Evolutionary conservation across 2,113 vertebrate genomes (phyloP).

Genomic region (Apodemus sylvaticus): DNA sequence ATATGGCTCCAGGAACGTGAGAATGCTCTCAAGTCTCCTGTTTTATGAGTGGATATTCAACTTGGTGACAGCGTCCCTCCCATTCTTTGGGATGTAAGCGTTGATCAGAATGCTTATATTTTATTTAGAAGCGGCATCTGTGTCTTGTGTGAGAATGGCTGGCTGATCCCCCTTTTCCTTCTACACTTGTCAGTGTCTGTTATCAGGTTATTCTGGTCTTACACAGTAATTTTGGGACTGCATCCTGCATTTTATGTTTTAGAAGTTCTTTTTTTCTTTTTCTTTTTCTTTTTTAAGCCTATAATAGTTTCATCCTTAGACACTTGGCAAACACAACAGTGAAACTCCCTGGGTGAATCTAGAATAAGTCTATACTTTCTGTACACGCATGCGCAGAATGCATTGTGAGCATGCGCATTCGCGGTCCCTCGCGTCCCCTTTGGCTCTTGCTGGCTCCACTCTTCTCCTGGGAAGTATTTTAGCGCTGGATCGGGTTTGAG

Average conservation of each 20-base stretch:
- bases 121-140: slow-evolving; percentile 25
- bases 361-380: neutral
- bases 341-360: neutral
- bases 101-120: slow-evolving; percentile 27
- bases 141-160: neutral
- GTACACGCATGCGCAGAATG: neutral
- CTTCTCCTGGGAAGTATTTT: neutral
- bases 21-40: neutral
- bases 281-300: neutral
- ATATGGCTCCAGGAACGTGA: neutral
- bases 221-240: neutral
- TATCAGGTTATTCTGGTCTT: slow-evolving; percentile 14
- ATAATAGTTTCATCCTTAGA: slow-evolving; percentile 49
- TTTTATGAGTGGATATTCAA: neutral
- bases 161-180: neutral
- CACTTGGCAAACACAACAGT: neutral
- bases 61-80: neutral
- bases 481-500: neutral
- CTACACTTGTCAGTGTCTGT: neutral
- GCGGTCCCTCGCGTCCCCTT: too few relatives aligned
- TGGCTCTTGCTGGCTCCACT: too few relatives aligned
- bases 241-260: slow-evolving; percentile 16
- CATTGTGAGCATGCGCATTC: too few relatives aligned
- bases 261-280: neutral
- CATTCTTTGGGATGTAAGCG: neutral